phyloP scores from a whole-genome alignment of 1,140 invertebrate genomes.

The Zaprionus vittiger region DNA sequence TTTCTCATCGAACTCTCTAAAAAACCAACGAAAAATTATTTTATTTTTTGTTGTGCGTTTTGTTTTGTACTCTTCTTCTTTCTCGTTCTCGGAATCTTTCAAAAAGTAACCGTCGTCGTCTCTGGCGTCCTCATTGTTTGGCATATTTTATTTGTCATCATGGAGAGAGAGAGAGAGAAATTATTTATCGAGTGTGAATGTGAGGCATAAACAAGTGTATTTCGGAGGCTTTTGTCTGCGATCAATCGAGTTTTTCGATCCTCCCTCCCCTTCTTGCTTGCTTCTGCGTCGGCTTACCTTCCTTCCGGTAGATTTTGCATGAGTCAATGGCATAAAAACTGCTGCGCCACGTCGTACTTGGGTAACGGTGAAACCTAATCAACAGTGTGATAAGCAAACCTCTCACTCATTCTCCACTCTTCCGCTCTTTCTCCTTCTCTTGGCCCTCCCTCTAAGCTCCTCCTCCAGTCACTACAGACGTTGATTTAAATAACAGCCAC shows the following conservation, averaged over 20 bases:
- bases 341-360: slow-evolving; percentile 45
- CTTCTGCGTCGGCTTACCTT: neutral
- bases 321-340: slow-evolving; percentile 58
- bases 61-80: slow-evolving; percentile 6
- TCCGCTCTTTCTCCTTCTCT: neutral
- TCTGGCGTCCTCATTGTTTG: slow-evolving; percentile 15
- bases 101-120: slow-evolving; percentile 57
- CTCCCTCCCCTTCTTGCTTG: neutral
- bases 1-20: slow-evolving; percentile 29
- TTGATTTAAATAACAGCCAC: slow-evolving; percentile 12
- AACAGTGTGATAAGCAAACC: slow-evolving; percentile 25
- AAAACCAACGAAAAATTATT: slow-evolving; percentile 19
- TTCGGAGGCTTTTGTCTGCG: slow-evolving; percentile 17
- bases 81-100: slow-evolving; percentile 38
- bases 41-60: slow-evolving; percentile 10
- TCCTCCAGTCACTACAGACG: neutral
- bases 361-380: slow-evolving; percentile 39
- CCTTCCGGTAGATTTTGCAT: slow-evolving; percentile 62
- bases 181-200: slow-evolving; percentile 3
- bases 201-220: slow-evolving; percentile 47
- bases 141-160: slow-evolving; percentile 32
- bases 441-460: neutral
- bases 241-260: neutral
- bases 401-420: neutral
- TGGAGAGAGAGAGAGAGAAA: neutral